Percentiles rank a stretch among this genome's conserved stretches.
phyloP scores from a whole-genome alignment of 2,888 invertebrate species.

The Metallyticus violacea region DNA sequence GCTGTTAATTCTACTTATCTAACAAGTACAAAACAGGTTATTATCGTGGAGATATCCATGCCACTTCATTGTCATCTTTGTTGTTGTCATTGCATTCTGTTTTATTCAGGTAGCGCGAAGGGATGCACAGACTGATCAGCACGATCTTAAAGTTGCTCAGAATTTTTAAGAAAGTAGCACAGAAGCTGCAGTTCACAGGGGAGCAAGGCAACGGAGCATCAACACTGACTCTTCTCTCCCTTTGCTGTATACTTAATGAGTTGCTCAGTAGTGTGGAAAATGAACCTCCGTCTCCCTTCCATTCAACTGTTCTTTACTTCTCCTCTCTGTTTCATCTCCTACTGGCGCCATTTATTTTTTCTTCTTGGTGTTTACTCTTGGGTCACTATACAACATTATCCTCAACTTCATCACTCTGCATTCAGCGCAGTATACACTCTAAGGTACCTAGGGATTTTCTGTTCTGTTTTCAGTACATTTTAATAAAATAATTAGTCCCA shows the following conservation, averaged over 20 bases:
- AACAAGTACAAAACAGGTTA: no score
- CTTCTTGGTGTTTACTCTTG: not conserved
- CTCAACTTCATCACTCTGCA: not conserved
- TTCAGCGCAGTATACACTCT: not conserved
- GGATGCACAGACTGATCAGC: not conserved
- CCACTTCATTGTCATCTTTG: no score
- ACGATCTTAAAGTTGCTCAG: no score
- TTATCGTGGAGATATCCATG: no score
- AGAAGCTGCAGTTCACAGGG: not conserved
- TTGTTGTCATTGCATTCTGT: no score
- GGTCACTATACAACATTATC: not conserved
- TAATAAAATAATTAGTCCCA: not conserved
- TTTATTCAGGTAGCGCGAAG: not conserved
- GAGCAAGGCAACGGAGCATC: not conserved
- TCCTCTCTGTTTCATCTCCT: not conserved
- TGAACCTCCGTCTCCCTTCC: not conserved
- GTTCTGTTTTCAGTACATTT: not conserved
- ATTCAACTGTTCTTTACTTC: not conserved
- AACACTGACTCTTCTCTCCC: not conserved
- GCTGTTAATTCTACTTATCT: no score
- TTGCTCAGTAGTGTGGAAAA: slow-evolving; percentile 5
- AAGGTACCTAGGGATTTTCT: not conserved
- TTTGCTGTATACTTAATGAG: slow-evolving; percentile 13
- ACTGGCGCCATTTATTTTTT: not conserved
- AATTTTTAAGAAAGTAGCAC: not conserved